phyloP scores from a whole-genome alignment of 2,113 vertebrate genomes.

The Melanotaenia duboulayi region DNA sequence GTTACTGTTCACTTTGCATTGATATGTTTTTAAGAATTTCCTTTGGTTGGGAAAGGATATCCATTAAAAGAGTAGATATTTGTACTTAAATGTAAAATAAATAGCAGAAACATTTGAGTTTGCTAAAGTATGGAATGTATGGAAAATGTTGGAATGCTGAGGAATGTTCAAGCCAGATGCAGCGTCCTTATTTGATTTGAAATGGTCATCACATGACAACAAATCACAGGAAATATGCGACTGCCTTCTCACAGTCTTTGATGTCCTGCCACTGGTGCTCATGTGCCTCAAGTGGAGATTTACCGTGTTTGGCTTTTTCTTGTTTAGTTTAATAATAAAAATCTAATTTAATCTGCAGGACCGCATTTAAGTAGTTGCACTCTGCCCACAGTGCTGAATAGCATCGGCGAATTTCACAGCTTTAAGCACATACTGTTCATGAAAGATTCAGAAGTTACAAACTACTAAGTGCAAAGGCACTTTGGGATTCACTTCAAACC shows the following conservation, averaged over 20 bases:
- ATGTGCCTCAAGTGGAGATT: neutral
- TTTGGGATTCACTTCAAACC: constrained; percentile 41
- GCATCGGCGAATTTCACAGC: constrained; percentile 21
- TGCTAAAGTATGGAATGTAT: neutral
- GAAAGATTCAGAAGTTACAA: constrained; percentile 68
- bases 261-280: neutral
- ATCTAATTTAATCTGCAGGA: constrained; percentile 4
- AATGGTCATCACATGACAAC: constrained; percentile 26
- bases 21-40: too few relatives aligned
- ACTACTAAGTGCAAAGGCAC: constrained; percentile 67
- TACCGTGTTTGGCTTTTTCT: neutral
- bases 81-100: too few relatives aligned
- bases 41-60: too few relatives aligned
- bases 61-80: too few relatives aligned
- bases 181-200: constrained; percentile 27
- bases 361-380: constrained; percentile 18
- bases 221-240: neutral
- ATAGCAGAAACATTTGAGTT: too few relatives aligned
- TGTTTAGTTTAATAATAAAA: constrained; percentile 1
- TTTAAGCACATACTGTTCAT: constrained; percentile 55
- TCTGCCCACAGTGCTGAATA: constrained; percentile 4
- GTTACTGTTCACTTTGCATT: too few relatives aligned
- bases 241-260: neutral
- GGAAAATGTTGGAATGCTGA: neutral
- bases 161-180: neutral